phyloP scores from a whole-genome alignment of 2,113 vertebrate genomes.

The Zapornia atra region DNA sequence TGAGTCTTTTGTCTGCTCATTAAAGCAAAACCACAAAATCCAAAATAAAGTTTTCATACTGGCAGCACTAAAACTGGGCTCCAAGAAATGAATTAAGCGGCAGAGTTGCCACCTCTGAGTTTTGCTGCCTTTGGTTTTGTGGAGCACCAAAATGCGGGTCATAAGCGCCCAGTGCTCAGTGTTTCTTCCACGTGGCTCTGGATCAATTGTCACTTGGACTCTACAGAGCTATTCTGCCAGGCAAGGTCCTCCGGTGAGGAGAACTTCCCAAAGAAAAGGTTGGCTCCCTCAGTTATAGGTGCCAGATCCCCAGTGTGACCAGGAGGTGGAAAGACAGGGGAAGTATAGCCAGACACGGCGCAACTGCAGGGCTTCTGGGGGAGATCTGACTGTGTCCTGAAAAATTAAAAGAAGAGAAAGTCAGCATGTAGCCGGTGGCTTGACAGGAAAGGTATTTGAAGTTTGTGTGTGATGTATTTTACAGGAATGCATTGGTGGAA shows the following conservation, averaged over 20 bases:
- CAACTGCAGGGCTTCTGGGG: not conserved
- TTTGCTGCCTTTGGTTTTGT: not conserved
- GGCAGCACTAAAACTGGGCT: not conserved
- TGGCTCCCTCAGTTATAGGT: not conserved
- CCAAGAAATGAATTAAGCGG: not conserved
- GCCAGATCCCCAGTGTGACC: not conserved
- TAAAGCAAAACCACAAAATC: not conserved
- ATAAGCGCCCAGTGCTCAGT: not conserved
- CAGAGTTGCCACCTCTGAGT: not conserved
- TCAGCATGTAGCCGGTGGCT: not conserved
- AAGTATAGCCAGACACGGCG: not conserved
- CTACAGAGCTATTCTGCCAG: not conserved
- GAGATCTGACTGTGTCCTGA: not conserved
- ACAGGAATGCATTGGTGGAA: not conserved
- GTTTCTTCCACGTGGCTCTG: not conserved
- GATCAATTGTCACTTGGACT: not conserved
- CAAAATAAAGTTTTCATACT: not conserved
- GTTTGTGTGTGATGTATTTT: not conserved
- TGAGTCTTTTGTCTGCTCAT: not conserved
- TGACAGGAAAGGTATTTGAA: not conserved
- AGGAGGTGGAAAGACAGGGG: slow-evolving; percentile 1
- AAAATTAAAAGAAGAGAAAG: not conserved
- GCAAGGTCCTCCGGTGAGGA: not conserved
- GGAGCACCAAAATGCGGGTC: not conserved
- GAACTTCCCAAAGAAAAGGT: not conserved